Conservation (phyloP, 2,888 invertebrate species). For the Lutraria lutraria region DNA sequence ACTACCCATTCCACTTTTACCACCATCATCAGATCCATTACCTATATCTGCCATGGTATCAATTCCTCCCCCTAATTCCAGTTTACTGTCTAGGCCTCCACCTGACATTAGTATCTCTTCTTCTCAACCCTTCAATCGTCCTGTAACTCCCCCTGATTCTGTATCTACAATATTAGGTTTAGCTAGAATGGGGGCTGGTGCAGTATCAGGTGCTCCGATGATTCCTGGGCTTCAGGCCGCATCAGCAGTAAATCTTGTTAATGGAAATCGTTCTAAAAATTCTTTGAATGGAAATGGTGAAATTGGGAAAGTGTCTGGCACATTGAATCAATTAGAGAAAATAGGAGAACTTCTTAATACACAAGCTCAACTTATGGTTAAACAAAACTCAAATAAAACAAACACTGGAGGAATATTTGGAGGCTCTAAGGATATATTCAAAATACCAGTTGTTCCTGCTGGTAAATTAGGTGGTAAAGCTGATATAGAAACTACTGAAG, state of each 20-base stretch:
- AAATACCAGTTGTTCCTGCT: slow-evolving; percentile 80
- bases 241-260: slow-evolving; percentile 5
- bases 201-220: not conserved
- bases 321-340: slow-evolving; percentile 65
- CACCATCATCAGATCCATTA: slow-evolving; percentile 55
- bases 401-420: not conserved
- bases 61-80: slow-evolving; percentile 66
- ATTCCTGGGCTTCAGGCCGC: slow-evolving; percentile 51
- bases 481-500: slow-evolving; percentile 87
- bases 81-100: slow-evolving; percentile 58
- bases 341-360: slow-evolving; percentile 76
- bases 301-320: slow-evolving; percentile 5
- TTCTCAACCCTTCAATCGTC: slow-evolving; percentile 31
- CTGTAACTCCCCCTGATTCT: slow-evolving; percentile 52
- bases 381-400: not conserved
- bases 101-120: slow-evolving; percentile 20
- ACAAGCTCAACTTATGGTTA: not conserved
- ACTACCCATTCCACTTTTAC: slow-evolving; percentile 63
- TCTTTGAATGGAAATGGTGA: not conserved
- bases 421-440: slow-evolving; percentile 72
- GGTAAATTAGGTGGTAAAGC: slow-evolving; percentile 57
- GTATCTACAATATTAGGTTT: slow-evolving; percentile 45
- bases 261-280: not conserved
- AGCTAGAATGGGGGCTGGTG: slow-evolving; percentile 36
- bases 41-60: slow-evolving; percentile 64